Conservation (phyloP, 1,140 invertebrate genomes). For the Cheumatopsyche charites region DNA sequence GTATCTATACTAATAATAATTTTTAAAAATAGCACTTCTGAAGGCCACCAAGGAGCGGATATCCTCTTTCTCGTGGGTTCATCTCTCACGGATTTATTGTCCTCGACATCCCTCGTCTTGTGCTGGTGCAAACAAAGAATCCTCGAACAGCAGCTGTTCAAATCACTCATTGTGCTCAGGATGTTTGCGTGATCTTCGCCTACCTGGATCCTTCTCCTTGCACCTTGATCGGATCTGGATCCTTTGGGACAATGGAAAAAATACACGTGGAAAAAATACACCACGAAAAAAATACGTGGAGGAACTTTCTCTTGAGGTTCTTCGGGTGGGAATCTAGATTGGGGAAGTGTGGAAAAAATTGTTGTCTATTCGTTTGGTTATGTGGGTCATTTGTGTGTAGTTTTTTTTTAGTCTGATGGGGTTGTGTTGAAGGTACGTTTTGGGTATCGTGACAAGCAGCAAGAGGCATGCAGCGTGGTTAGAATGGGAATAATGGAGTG, state of each 20-base stretch:
- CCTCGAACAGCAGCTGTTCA: constrained; percentile 38
- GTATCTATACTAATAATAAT: too few species aligned
- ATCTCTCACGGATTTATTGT: neutral
- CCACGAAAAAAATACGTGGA: neutral
- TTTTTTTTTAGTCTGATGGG: too few species aligned
- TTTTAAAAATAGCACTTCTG: constrained; percentile 1
- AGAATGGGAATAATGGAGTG: too few species aligned
- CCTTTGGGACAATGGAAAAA: neutral
- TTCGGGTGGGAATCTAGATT: too few species aligned
- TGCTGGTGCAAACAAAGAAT: constrained; percentile 39
- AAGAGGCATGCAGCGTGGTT: too few species aligned
- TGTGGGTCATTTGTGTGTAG: too few species aligned
- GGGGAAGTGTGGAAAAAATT: too few species aligned
- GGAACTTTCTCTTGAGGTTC: neutral
- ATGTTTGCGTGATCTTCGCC: constrained; percentile 24
- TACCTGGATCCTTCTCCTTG: constrained; percentile 23
- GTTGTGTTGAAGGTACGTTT: too few species aligned
- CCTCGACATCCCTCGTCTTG: neutral
- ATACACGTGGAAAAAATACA: constrained; percentile 21
- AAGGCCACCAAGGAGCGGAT: constrained; percentile 41
- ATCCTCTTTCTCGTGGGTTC: constrained; percentile 36
- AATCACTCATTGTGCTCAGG: constrained; percentile 10
- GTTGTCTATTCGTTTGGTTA: too few species aligned
- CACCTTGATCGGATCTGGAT: too few species aligned
- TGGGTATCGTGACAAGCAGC: too few species aligned